Evolutionary conservation across 2,113 vertebrate species (phyloP).

Genomic region (Tinamus guttatus): DNA sequence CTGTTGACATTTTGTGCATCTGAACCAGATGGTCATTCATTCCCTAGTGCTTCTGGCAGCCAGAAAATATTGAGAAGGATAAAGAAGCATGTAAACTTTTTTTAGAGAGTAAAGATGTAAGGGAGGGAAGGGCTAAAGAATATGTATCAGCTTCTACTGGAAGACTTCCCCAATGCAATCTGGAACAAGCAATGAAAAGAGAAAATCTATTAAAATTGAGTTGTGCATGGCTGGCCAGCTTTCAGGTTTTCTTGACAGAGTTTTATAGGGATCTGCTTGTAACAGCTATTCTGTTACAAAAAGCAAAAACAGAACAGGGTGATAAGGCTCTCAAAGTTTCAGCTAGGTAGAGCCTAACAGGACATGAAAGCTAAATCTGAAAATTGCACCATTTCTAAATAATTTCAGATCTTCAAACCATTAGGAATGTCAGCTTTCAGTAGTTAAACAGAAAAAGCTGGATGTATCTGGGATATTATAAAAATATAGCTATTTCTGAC

Average conservation of each 20-base stretch:
- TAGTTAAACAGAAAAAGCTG: neutral
- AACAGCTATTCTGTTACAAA: no score
- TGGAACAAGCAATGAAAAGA: neutral
- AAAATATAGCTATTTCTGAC: neutral
- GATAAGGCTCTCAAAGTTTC: neutral
- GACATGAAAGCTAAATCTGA: neutral
- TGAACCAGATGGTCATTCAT: neutral
- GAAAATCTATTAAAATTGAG: neutral
- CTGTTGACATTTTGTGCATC: neutral
- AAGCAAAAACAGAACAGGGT: neutral
- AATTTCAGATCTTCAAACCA: neutral
- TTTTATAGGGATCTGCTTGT: neutral
- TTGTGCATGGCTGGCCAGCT: neutral
- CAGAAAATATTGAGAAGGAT: neutral
- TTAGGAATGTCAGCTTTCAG: neutral
- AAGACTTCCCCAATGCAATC: neutral
- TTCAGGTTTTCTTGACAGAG: neutral
- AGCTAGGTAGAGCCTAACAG: neutral
- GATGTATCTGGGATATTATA: neutral
- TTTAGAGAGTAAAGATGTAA: neutral
- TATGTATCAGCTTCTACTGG: rapidly evolving
- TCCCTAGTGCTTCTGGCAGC: neutral
- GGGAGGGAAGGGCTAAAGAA: neutral
- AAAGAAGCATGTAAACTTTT: neutral
- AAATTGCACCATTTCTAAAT: neutral